Evolutionary conservation across 92 coral and sea anemone genomes (phyloP).

Genomic region (Epizoanthus fatuus): DNA sequence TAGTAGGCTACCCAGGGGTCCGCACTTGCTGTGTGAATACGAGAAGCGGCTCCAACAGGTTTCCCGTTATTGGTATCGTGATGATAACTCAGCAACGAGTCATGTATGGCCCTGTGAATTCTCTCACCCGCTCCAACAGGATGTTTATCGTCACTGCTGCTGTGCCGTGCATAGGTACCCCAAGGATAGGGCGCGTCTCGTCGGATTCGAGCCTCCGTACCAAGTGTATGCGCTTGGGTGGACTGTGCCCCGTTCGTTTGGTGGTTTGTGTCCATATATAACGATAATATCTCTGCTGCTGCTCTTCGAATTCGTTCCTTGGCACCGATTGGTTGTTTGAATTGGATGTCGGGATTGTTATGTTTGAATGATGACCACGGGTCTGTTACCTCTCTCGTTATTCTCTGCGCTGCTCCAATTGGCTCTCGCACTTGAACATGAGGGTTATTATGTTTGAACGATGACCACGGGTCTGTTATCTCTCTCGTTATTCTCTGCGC

Average conservation of each 20-base stretch:
- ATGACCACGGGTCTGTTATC: conserved; percentile 20
- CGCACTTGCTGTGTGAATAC: conserved; percentile 64
- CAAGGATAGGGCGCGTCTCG: conserved; percentile 46
- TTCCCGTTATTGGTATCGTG: neutral
- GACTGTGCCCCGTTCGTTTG: neutral
- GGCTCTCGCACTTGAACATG: neutral
- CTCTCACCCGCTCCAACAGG: conserved; percentile 63
- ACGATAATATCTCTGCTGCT: conserved; percentile 20
- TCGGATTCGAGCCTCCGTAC: conserved; percentile 61
- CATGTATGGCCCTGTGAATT: conserved; percentile 48
- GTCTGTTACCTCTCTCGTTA: conserved; percentile 17
- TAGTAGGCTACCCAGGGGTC: conserved; percentile 63
- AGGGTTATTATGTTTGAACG: conserved; percentile 20
- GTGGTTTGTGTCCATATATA: neutral
- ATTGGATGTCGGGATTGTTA: conserved; percentile 11
- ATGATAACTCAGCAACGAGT: conserved; percentile 11
- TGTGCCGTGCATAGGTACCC: neutral
- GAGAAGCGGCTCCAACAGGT: conserved; percentile 49
- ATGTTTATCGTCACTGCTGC: neutral
- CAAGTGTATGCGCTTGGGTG: conserved; percentile 36
- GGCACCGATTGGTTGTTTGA: conserved; percentile 52
- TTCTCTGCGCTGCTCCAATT: conserved; percentile 27
- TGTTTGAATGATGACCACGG: conserved; percentile 21
- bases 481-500: conserved; percentile 15
- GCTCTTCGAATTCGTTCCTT: conserved; percentile 64